phyloP scores from a whole-genome alignment of 2,113 vertebrate species.

The Piaya cayana region DNA sequence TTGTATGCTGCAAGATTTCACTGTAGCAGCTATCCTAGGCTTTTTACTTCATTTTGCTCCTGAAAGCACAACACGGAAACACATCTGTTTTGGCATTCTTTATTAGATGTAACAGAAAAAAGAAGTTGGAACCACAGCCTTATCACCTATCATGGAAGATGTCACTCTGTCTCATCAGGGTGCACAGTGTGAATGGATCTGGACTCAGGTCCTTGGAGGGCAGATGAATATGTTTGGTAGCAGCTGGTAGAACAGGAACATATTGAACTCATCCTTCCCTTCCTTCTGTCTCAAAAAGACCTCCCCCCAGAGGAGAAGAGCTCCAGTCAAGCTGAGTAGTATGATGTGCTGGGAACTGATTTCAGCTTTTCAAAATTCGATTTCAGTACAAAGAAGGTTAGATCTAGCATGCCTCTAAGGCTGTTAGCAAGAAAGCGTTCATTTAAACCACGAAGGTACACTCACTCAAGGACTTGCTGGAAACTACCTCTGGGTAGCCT shows the following conservation, averaged over 20 bases:
- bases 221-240: constrained; percentile 19
- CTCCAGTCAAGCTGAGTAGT: not conserved
- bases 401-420: not conserved
- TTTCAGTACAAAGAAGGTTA: not conserved
- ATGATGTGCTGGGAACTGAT: not conserved
- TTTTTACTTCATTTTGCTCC: not conserved
- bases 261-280: constrained; percentile 8
- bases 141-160: constrained; percentile 45
- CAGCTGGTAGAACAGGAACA: constrained; percentile 56
- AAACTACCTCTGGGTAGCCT: not conserved
- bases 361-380: not conserved
- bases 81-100: constrained; percentile 24
- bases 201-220: constrained; percentile 14
- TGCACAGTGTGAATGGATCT: not conserved
- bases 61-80: not conserved
- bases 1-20: not conserved
- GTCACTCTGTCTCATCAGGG: constrained; percentile 47
- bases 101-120: not conserved
- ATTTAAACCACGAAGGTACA: not conserved
- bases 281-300: constrained; percentile 20
- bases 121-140: not conserved
- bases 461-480: not conserved
- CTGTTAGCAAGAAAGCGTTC: not conserved
- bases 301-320: constrained; percentile 29
- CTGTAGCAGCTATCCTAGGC: not conserved